A percentile compares a stretch with the other conserved stretches of the same genome.
These are phyloP conservation scores for Clarias magur DNA, from an alignment of 2,113 vertebrate species.

Conservation along the genomic window DNA sequence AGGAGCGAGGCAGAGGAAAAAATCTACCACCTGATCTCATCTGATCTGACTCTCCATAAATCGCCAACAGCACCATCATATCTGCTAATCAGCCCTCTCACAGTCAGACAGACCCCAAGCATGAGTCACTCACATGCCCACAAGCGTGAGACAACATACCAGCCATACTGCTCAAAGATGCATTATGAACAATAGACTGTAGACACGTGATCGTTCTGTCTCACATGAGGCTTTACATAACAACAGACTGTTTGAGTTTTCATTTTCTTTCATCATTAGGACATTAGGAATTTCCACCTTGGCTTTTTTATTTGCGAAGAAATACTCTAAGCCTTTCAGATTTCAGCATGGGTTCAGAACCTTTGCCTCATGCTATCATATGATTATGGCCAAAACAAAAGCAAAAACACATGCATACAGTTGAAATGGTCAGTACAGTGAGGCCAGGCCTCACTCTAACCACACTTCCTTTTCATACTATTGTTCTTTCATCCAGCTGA, in stretches of 20 bases:
- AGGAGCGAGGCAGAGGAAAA: background rate
- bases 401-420: background rate
- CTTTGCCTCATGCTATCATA: background rate
- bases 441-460: background rate
- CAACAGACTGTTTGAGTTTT: background rate
- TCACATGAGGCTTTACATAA: too few species aligned
- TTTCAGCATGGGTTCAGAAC: background rate
- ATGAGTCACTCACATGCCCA: constrained; percentile 49
- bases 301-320: background rate
- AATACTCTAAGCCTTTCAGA: background rate
- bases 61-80: constrained; percentile 20
- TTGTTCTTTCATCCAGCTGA: background rate
- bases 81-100: constrained; percentile 21
- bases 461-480: background rate
- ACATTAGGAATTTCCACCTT: too few species aligned
- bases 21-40: constrained; percentile 8
- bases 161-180: constrained; percentile 39
- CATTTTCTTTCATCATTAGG: background rate
- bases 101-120: constrained; percentile 27
- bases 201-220: too few species aligned
- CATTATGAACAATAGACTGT: constrained; percentile 26
- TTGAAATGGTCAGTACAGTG: background rate
- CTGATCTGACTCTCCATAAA: constrained; percentile 10
- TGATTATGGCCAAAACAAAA: background rate
- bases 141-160: constrained; percentile 53